Percentiles rank a stretch among this genome's conserved stretches.
phyloP scores from a whole-genome alignment of 2,888 invertebrate genomes.

The Polylopha cassiicola region DNA sequence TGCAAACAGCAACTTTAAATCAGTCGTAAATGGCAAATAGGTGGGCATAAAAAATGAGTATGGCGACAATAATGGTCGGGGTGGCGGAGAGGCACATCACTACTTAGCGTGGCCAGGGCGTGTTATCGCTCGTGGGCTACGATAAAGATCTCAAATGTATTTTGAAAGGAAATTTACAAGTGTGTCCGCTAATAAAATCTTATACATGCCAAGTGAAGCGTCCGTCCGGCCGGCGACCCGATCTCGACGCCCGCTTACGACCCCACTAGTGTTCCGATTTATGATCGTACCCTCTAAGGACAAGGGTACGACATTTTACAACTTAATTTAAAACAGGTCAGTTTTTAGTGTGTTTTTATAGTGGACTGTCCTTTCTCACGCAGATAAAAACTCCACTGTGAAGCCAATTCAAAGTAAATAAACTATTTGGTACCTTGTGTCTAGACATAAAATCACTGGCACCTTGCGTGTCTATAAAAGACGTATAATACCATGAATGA shows the following conservation, averaged over 20 bases:
- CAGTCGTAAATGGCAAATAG: slow-evolving; percentile 55
- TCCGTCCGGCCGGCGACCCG: slow-evolving; percentile 45
- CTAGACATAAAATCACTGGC: no score
- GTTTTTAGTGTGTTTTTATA: slow-evolving; percentile 39
- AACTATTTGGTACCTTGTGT: no score
- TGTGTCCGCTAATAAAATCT: slow-evolving; percentile 55
- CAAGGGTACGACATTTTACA: slow-evolving; percentile 62
- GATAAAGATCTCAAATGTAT: slow-evolving; percentile 64
- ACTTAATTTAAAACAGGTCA: slow-evolving; percentile 63
- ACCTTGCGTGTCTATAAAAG: no score
- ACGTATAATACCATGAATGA: no score
- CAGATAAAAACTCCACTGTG: slow-evolving; percentile 23
- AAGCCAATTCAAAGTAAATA: slow-evolving; percentile 7
- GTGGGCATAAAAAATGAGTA: slow-evolving; percentile 48
- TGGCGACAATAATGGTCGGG: slow-evolving; percentile 47
- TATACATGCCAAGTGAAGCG: slow-evolving; percentile 60
- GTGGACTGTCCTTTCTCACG: slow-evolving; percentile 27
- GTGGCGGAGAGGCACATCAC: slow-evolving; percentile 30
- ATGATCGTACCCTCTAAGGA: slow-evolving; percentile 56
- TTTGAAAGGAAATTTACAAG: slow-evolving; percentile 65
- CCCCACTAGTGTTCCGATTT: slow-evolving; percentile 61
- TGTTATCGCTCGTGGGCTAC: slow-evolving; percentile 43
- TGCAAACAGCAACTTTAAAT: slow-evolving; percentile 58
- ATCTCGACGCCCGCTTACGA: slow-evolving; percentile 56
- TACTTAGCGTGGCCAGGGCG: slow-evolving; percentile 33